Base-by-base conservation (phyloP, 2,113 vertebrate genomes). In the Sphaerodactylus townsendi region DNA sequence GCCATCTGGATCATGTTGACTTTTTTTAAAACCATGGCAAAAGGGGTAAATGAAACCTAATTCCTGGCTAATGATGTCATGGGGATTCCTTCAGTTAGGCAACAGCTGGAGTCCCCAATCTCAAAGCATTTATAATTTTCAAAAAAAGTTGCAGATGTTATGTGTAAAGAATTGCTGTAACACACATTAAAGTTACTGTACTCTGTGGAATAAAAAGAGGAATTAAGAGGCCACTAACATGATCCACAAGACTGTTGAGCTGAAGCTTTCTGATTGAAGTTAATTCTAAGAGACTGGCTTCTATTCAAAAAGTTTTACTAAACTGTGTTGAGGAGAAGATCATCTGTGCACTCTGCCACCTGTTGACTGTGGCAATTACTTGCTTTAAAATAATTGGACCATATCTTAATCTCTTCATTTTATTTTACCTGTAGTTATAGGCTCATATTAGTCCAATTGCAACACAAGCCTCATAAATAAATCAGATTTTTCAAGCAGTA, bases 1-100 rank as follows among this genome's bases (percentile, higher is more conserved):
- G 91, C 93, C 95, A 96, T 96, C 94, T 96, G 95, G 95, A 92
- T 93, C 89, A 64, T 88, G 92, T 95, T 95, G 93, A 89, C 90
- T 91, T 68, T 66, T 92, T 10, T 23, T 23, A 28, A 62, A 62
- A 93, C 92, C 94, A 80, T 94, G 84, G 91, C 77, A 84, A 93
- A 94, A 90, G 87, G 86, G 89, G 79, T 92, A 92, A 94, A 95
- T 94, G 95, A 95, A 95, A 96, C 92, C 87, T 87, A 95, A 96
- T 94, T 94, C 94, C 91, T 92, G 68, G 83, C 93, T 95, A 92
- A 85, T 95, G 91, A 94, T 93, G 93, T 88, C 88, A 92, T 91
- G 85, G 93, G 90, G 81, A 93, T 92, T 91, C 89, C 87, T 93
- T 95, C 82, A 90, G 82, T 89, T 75, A 71, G 79, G 66, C 79